Percentiles rank a stretch among this genome's conserved stretches.
Conservation (phyloP, 2,888 invertebrate genomes). For the Drosophila pseudotalamancana region DNA sequence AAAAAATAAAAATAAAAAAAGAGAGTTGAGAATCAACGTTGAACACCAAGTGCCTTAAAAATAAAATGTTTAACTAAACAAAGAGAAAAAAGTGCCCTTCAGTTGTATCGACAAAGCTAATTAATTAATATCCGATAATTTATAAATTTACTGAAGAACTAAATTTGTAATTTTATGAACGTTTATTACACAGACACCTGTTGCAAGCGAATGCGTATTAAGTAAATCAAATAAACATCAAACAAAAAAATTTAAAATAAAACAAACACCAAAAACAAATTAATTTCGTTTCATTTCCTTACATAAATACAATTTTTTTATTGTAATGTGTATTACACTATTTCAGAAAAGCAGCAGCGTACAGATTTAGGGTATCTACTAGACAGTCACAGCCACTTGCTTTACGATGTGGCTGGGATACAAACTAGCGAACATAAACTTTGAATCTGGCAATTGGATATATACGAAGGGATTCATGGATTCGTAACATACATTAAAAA, state of each 20-base stretch:
- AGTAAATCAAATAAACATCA: constrained; percentile 63
- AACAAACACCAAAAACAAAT: constrained; percentile 37
- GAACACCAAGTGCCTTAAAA: constrained; percentile 71
- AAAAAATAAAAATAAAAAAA: constrained; percentile 16
- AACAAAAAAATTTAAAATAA: constrained; percentile 2
- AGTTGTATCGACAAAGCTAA: constrained; percentile 49
- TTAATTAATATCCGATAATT: constrained; percentile 35
- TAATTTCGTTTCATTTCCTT: constrained; percentile 1
- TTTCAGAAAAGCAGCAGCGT: neutral
- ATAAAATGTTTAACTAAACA: constrained; percentile 48
- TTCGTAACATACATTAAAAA: too few species aligned
- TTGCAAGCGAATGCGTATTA: constrained; percentile 70
- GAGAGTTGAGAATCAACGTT: constrained; percentile 34
- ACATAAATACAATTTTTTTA: constrained; percentile 18
- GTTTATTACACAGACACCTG: constrained; percentile 76
- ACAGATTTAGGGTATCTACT: too few species aligned
- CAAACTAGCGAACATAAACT: too few species aligned
- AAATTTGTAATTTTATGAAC: constrained; percentile 46
- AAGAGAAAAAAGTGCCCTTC: constrained; percentile 47
- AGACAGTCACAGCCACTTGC: too few species aligned
- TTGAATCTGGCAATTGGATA: too few species aligned
- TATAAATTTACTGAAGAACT: constrained; percentile 32
- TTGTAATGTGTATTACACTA: too few species aligned
- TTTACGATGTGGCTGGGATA: too few species aligned
- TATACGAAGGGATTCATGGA: too few species aligned